These are phyloP conservation scores for Drosophila glabriapex DNA, from an alignment of 2,888 invertebrate genomes.

Conservation along the genomic window DNA sequence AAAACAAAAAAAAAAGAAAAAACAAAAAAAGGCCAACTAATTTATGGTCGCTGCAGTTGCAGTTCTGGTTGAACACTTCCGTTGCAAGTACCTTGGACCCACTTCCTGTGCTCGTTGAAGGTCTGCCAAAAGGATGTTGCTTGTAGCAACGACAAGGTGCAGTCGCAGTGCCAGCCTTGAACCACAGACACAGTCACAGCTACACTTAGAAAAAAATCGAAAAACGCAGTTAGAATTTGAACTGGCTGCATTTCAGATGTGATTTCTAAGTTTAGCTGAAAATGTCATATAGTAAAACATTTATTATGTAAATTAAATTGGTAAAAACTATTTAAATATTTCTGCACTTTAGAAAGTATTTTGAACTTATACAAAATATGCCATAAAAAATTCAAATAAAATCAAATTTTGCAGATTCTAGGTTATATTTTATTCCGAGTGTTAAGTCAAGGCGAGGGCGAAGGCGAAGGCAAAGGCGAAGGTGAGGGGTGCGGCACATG, in stretches of 20 bases:
- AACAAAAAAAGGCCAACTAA: conserved; percentile 1
- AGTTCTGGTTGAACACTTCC: conserved; percentile 26
- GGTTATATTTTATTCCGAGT: not conserved
- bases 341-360: not conserved
- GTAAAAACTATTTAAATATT: not conserved
- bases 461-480: not conserved
- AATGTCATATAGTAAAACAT: not conserved
- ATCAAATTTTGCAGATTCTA: not conserved
- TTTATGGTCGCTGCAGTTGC: conserved; percentile 33
- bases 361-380: not conserved
- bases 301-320: not conserved
- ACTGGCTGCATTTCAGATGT: not conserved
- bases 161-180: conserved; percentile 28
- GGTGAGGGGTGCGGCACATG: conserved; percentile 14
- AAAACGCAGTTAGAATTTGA: not conserved
- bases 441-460: conserved; percentile 1
- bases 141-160: conserved; percentile 13
- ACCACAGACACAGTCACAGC: conserved; percentile 2
- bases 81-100: conserved; percentile 20
- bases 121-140: conserved; percentile 44
- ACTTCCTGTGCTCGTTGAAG: conserved; percentile 42
- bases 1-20: not conserved
- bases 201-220: conserved; percentile 5
- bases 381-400: not conserved
- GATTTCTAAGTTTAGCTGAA: not conserved